These are phyloP conservation scores for Phaetusa simplex DNA, from an alignment of 2,113 vertebrate species.

Conservation along the genomic window DNA sequence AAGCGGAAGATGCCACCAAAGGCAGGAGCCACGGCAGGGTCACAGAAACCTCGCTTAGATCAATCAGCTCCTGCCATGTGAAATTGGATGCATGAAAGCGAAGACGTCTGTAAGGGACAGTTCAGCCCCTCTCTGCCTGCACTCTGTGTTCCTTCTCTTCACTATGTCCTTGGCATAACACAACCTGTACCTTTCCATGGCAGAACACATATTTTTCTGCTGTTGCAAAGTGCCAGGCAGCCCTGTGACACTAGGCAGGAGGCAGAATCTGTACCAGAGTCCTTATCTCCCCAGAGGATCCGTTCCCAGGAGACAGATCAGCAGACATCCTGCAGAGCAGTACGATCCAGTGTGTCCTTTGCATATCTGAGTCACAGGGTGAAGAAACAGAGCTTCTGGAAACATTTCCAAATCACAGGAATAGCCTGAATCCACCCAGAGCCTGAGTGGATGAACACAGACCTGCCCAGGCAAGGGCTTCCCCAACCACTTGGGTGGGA, in stretches of 20 bases:
- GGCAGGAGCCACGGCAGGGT: background rate
- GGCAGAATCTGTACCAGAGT: background rate
- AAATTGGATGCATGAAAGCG: background rate
- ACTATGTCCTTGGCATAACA: background rate
- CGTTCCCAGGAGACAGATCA: background rate
- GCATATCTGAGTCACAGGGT: background rate
- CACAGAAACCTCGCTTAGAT: background rate
- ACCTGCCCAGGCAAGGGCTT: background rate
- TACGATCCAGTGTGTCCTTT: background rate
- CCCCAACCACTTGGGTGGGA: background rate
- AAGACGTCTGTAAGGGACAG: background rate
- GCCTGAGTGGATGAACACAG: background rate
- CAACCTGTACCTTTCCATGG: constrained; percentile 5
- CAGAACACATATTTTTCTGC: background rate
- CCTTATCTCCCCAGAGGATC: background rate
- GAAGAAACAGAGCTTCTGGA: background rate
- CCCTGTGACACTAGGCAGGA: background rate
- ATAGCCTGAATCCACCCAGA: background rate
- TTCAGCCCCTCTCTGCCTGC: background rate
- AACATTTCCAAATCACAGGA: background rate
- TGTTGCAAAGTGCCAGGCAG: background rate
- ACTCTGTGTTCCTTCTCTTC: background rate
- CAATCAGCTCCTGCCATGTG: background rate
- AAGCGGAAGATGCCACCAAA: background rate
- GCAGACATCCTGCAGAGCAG: background rate